phyloP scores from a whole-genome alignment of 2,888 invertebrate genomes.

The Spodoptera littoralis region DNA sequence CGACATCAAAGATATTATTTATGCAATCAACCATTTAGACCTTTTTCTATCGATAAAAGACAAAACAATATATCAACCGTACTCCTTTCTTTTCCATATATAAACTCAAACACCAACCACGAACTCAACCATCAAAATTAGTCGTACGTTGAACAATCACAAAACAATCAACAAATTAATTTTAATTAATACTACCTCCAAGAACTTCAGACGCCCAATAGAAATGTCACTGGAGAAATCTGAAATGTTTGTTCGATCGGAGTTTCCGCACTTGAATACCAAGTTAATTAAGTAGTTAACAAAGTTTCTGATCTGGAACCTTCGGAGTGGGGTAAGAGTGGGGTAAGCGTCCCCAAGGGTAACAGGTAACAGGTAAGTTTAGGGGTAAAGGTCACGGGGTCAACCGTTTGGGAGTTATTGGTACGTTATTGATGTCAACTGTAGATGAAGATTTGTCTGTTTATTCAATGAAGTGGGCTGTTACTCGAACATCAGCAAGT shows the following conservation, averaged over 20 bases:
- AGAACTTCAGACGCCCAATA: background rate
- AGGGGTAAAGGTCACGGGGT: slow-evolving; percentile 1
- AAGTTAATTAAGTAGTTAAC: slow-evolving; percentile 37
- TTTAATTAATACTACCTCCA: background rate
- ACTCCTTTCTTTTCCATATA: too few relatives aligned
- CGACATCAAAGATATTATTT: too few relatives aligned
- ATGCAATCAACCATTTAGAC: too few relatives aligned
- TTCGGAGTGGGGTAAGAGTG: background rate
- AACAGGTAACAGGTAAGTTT: background rate
- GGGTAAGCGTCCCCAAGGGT: slow-evolving; percentile 6
- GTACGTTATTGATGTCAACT: background rate
- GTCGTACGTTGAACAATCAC: too few relatives aligned
- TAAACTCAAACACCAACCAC: too few relatives aligned
- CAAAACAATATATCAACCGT: too few relatives aligned
- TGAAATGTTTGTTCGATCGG: slow-evolving; percentile 10
- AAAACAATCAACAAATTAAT: too few relatives aligned
- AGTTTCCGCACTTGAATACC: slow-evolving; percentile 10
- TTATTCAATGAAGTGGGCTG: too few relatives aligned
- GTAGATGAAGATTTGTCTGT: too few relatives aligned
- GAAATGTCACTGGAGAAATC: slow-evolving; percentile 6
- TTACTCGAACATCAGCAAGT: too few relatives aligned
- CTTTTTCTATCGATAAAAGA: too few relatives aligned
- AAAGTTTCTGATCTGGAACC: slow-evolving; percentile 28
- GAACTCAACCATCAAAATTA: too few relatives aligned
- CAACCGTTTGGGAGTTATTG: slow-evolving; percentile 6